These are phyloP conservation scores for Meteorus colon DNA, from an alignment of 2,888 invertebrate species.

Conservation along the genomic window DNA sequence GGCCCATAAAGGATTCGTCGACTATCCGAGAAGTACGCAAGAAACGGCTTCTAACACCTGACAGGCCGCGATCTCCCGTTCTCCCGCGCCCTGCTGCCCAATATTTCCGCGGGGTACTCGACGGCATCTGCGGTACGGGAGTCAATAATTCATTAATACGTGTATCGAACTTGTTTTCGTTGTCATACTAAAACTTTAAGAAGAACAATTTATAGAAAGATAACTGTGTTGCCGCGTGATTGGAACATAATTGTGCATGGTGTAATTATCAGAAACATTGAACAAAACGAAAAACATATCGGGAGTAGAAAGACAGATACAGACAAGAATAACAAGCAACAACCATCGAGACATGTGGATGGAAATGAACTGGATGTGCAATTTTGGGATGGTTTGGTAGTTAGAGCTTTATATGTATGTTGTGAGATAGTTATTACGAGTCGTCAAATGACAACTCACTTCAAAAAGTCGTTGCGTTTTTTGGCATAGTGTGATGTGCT, in stretches of 20 bases:
- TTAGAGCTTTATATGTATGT: neutral
- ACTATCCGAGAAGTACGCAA: conserved; percentile 79
- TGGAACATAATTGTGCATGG: neutral
- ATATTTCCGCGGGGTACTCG: conserved; percentile 47
- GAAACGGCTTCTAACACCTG: conserved; percentile 74
- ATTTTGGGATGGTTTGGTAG: conserved; percentile 2
- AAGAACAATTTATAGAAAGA: neutral
- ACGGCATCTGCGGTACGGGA: conserved; percentile 35
- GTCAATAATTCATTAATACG: conserved; percentile 14
- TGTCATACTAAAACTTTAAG: neutral
- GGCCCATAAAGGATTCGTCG: conserved; percentile 90
- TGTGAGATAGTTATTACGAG: conserved; percentile 7
- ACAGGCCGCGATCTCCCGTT: conserved; percentile 67
- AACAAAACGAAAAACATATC: neutral
- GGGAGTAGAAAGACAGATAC: neutral
- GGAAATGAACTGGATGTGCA: conserved; percentile 1
- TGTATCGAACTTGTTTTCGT: neutral
- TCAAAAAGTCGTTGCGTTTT: conserved; percentile 41
- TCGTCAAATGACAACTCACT: conserved; percentile 2
- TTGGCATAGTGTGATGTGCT: conserved; percentile 60
- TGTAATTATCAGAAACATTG: neutral
- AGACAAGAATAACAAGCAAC: neutral
- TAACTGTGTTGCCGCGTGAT: conserved; percentile 19
- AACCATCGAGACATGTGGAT: neutral
- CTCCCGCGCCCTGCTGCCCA: conserved; percentile 52